A percentile compares a stretch with the other conserved stretches of the same genome.
phyloP scores from a whole-genome alignment of 1,140 invertebrate genomes.

The Leucophenga varia region DNA sequence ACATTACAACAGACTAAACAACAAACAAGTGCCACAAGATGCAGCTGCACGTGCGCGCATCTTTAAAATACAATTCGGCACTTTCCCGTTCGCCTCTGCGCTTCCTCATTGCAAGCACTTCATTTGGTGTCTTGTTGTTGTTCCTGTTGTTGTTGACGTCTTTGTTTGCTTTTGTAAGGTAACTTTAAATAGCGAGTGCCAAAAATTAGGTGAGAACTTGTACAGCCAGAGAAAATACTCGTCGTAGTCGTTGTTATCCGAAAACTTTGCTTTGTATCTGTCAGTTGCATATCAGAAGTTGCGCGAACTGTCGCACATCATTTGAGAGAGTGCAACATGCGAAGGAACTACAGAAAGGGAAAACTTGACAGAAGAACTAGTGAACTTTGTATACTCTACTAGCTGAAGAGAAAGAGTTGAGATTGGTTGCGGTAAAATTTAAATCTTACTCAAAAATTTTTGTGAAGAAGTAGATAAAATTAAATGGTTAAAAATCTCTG shows the following conservation, averaged over 20 bases:
- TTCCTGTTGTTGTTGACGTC: conserved; percentile 2
- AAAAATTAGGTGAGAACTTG: conserved; percentile 45
- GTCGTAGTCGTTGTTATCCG: conserved; percentile 17
- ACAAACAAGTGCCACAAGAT: conserved; percentile 23
- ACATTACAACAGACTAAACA: conserved; percentile 13
- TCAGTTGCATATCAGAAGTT: conserved; percentile 30
- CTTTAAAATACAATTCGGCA: conserved; percentile 31
- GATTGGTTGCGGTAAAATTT: too few relatives aligned
- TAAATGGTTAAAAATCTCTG: too few relatives aligned
- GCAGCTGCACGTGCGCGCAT: conserved; percentile 29
- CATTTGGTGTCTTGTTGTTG: conserved; percentile 23
- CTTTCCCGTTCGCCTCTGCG: too few relatives aligned
- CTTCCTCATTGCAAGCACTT: conserved; percentile 35
- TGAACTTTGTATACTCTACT: too few relatives aligned
- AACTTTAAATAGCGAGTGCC: conserved; percentile 43
- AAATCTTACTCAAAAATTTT: too few relatives aligned
- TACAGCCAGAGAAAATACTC: conserved; percentile 14
- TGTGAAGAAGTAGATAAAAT: too few relatives aligned
- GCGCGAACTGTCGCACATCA: conserved; percentile 44
- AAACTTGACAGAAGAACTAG: not conserved
- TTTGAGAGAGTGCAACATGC: conserved; percentile 5
- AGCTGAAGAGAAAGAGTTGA: too few relatives aligned
- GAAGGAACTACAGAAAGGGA: not conserved
- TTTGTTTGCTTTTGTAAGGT: conserved; percentile 23
- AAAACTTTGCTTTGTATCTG: conserved; percentile 33